Evolutionary conservation across 2,113 vertebrate genomes (phyloP).

Genomic region (Seriola quinqueradiata): DNA sequence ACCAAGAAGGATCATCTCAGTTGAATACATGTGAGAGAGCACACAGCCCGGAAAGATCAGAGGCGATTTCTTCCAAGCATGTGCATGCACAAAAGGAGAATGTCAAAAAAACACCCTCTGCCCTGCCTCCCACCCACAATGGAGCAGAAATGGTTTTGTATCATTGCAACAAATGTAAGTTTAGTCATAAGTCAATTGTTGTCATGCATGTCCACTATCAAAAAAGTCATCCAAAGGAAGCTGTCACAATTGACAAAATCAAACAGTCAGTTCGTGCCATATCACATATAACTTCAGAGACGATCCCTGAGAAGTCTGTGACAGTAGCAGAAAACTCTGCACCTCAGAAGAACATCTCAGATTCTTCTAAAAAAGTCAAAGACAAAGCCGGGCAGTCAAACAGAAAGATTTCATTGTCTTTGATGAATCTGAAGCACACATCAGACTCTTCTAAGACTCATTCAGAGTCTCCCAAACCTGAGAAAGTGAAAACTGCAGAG

Average conservation of each 20-base stretch:
- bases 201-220: slow-evolving; percentile 94
- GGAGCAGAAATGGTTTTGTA: slow-evolving; percentile 12
- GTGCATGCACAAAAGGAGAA: background rate
- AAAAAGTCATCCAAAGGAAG: slow-evolving; percentile 90
- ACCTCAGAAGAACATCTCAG: background rate
- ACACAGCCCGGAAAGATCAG: slow-evolving; percentile 85
- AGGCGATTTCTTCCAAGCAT: slow-evolving; percentile 73
- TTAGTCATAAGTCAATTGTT: slow-evolving; percentile 83
- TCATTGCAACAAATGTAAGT: slow-evolving; percentile 64
- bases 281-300: background rate
- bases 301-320: background rate
- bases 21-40: slow-evolving; percentile 84
- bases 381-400: background rate
- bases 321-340: background rate
- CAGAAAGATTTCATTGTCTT: background rate
- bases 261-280: slow-evolving; percentile 28
- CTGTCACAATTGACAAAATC: slow-evolving; percentile 76
- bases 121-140: background rate
- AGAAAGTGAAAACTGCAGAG: background rate
- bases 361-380: background rate
- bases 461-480: background rate
- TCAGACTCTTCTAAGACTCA: background rate
- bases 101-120: background rate
- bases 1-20: slow-evolving; percentile 78
- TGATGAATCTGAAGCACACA: background rate